These are phyloP conservation scores for Drosophila lini DNA, from an alignment of 1,140 invertebrate species.

Conservation along the genomic window DNA sequence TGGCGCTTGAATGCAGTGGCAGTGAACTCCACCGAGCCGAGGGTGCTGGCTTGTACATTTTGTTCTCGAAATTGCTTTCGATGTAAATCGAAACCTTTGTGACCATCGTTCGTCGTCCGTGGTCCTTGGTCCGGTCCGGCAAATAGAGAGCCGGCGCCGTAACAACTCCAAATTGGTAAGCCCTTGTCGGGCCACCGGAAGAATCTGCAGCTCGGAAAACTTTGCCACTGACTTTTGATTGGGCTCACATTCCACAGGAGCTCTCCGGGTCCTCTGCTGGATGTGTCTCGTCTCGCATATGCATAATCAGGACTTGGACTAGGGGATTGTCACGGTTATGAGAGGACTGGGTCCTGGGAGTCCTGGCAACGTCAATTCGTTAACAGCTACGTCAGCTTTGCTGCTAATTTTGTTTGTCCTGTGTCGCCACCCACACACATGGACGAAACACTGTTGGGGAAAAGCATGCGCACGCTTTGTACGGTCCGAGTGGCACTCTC, in stretches of 20 bases:
- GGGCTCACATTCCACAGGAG: slow-evolving; percentile 18
- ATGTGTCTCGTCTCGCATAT: slow-evolving; percentile 16
- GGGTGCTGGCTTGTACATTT: slow-evolving; percentile 2
- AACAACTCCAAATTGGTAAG: slow-evolving; percentile 40
- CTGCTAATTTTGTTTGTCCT: slow-evolving; percentile 74
- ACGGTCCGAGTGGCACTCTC: slow-evolving; percentile 10
- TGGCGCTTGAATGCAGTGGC: slow-evolving; percentile 3
- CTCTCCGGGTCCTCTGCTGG: background rate
- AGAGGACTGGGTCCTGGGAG: slow-evolving; percentile 16
- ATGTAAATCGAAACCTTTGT: slow-evolving; percentile 49
- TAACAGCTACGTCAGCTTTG: slow-evolving; percentile 75
- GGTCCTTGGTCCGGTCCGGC: background rate
- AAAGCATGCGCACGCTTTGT: slow-evolving; percentile 64
- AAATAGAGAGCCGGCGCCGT: slow-evolving; percentile 16
- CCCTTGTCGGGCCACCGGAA: slow-evolving; percentile 37
- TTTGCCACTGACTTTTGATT: slow-evolving; percentile 45
- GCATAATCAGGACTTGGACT: slow-evolving; percentile 39
- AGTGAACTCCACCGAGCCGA: slow-evolving; percentile 5
- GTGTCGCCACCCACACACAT: slow-evolving; percentile 43
- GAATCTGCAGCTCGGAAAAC: slow-evolving; percentile 34
- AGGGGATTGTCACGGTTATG: slow-evolving; percentile 33
- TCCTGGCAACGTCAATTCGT: slow-evolving; percentile 68
- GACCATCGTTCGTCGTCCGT: background rate
- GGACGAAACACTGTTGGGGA: slow-evolving; percentile 40
- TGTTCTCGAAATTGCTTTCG: slow-evolving; percentile 26